Evolutionary conservation across 2,888 invertebrate species (phyloP), one percentile per base, ranked within the genome.

Genomic region (Megastigmus dorsalis): DNA sequence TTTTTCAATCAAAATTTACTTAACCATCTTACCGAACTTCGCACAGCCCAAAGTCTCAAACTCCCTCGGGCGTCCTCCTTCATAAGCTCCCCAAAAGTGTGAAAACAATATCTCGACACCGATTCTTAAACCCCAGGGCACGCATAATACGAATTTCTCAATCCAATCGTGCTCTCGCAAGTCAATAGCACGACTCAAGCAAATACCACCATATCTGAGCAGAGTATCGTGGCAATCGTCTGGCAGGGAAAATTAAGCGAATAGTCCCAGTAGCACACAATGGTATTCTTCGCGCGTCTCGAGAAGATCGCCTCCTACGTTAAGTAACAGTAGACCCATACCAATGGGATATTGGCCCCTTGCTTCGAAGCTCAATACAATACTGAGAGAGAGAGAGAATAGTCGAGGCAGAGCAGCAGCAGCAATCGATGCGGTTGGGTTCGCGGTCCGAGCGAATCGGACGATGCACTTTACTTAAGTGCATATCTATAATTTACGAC

Each of bases 401-500:
- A 43, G n/a, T n/a, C n/a, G 28, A 18, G n/a, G 63, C 55, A 68
- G 57, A 57, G 57, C 36, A 43, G n/a, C n/a, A n/a, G 28, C 13
- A 10, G 63, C 55, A 63, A 71, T 63, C 63, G 71, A 71, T 71
- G 63, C 63, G 55, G 62, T 45, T 13, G 41, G 15, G 33, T 30
- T 55, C 26, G 36, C 23, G 55, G 57, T 38, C 30, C 10, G 2
- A 18, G 75, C 75, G 75, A 78, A 77, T 79, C 75, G 71, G 63
- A 70, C 45, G 55, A 60, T 78, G 80, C 80, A 80, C 81, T 83
- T 80, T 80, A 79, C 79, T 79, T 80, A 80, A 82, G 80, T 82
- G 81, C 79, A 79, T 80, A 80, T 82, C 79, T 80, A 83, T 82
- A 82, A 83, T 83, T 84, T 80, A 82, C 76, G 72, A 28, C 77